phyloP scores from a whole-genome alignment of 1,140 invertebrate genomes.

The Eriocheir sinensis region DNA sequence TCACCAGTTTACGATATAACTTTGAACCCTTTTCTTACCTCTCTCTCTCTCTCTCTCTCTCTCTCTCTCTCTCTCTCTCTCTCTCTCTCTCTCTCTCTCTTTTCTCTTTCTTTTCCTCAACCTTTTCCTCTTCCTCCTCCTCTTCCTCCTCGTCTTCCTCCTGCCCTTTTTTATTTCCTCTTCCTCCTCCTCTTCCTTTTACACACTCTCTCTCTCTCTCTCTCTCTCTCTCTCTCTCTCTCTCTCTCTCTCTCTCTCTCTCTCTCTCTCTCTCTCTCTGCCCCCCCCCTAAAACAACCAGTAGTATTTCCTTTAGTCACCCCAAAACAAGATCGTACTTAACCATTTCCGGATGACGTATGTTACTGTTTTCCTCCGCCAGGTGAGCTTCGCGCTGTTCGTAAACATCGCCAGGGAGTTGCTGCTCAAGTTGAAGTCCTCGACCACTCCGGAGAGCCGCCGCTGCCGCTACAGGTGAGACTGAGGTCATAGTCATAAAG shows the following conservation, averaged over 20 bases:
- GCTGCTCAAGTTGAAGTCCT: conserved; percentile 62
- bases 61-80: neutral
- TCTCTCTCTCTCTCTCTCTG: neutral
- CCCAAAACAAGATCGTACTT: no score
- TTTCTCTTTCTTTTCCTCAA: neutral
- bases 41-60: neutral
- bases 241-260: neutral
- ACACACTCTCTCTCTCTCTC: neutral
- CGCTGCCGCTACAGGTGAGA: conserved; percentile 60
- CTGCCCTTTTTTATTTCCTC: conserved; percentile 26
- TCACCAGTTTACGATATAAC: no score
- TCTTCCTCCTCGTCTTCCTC: neutral
- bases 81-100: neutral
- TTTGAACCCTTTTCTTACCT: neutral
- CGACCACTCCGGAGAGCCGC: conserved; percentile 56
- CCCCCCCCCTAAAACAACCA: no score
- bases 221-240: neutral
- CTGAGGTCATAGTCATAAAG: neutral
- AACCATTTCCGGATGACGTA: no score
- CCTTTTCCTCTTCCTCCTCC: neutral
- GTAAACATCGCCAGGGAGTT: conserved; percentile 70
- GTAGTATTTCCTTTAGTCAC: no score
- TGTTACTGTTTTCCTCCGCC: neutral
- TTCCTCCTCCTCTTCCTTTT: neutral
- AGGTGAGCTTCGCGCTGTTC: conserved; percentile 71